These are phyloP conservation scores for Chinchilla lanigera DNA, from an alignment of 2,113 vertebrate species.

Conservation along the genomic window DNA sequence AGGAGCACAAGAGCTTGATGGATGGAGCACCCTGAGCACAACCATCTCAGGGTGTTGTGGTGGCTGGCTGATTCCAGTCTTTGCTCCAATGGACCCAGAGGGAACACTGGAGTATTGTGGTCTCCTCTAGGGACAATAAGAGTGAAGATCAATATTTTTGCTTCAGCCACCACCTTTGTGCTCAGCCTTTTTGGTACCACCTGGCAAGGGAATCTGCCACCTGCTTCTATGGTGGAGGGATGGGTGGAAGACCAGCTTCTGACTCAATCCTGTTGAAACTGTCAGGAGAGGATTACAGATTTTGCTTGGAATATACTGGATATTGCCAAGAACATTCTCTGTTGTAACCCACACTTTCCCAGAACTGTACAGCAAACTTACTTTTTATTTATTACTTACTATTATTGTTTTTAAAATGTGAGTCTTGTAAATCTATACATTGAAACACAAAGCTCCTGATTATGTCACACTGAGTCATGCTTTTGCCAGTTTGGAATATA, in stretches of 20 bases:
- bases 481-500: neutral
- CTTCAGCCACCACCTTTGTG: neutral
- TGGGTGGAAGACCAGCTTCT: neutral
- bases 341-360: neutral
- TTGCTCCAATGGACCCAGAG: neutral
- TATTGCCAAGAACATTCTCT: neutral
- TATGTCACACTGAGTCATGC: neutral
- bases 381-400: neutral
- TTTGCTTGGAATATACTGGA: neutral
- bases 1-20: too few species aligned
- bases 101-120: neutral
- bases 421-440: neutral
- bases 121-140: neutral
- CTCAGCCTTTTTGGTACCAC: neutral
- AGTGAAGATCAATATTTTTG: neutral
- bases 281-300: neutral
- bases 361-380: neutral
- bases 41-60: too few species aligned
- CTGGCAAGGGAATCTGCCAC: neutral
- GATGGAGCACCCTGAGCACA: too few species aligned
- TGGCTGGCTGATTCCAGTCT: neutral
- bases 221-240: neutral
- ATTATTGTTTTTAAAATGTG: neutral
- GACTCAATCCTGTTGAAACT: neutral
- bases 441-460: neutral